Conservation (phyloP, 1,140 invertebrate species). For the Gonioctena quinquepunctata region DNA sequence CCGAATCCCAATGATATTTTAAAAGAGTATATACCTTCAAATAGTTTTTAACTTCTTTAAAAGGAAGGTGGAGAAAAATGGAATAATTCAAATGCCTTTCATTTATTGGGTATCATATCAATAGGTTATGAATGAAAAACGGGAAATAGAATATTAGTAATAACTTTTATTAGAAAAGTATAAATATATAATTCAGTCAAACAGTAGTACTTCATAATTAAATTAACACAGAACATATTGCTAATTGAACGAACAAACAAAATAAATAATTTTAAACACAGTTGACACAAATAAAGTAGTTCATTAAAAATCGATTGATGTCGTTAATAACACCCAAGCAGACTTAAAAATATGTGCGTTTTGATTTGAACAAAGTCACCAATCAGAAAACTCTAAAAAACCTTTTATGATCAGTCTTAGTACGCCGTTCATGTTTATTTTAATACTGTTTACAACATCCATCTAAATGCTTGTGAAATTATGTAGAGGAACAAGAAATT, state of each 20-base stretch:
- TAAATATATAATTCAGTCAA: conserved; percentile 34
- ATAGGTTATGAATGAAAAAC: not conserved
- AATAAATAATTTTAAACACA: conserved; percentile 16
- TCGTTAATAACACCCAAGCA: not conserved
- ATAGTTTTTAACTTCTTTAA: no score
- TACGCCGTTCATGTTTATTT: not conserved
- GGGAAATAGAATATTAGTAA: not conserved
- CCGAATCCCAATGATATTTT: no score
- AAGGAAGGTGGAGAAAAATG: no score
- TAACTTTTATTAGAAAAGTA: conserved; percentile 34
- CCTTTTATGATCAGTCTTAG: not conserved
- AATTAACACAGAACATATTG: not conserved
- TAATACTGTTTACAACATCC: not conserved
- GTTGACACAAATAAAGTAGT: conserved; percentile 13
- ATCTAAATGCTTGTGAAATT: not conserved
- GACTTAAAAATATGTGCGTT: not conserved
- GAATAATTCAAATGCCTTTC: no score
- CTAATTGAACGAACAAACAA: conserved; percentile 4
- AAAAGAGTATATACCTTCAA: no score
- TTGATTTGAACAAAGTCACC: not conserved
- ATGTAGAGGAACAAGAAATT: not conserved
- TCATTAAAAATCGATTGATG: not conserved
- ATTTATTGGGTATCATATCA: no score
- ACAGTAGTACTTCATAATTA: conserved; percentile 25
- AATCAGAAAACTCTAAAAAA: not conserved